Base-by-base conservation (phyloP, 2,888 invertebrate genomes). In the Dimorphilus gyrociliatus region DNA sequence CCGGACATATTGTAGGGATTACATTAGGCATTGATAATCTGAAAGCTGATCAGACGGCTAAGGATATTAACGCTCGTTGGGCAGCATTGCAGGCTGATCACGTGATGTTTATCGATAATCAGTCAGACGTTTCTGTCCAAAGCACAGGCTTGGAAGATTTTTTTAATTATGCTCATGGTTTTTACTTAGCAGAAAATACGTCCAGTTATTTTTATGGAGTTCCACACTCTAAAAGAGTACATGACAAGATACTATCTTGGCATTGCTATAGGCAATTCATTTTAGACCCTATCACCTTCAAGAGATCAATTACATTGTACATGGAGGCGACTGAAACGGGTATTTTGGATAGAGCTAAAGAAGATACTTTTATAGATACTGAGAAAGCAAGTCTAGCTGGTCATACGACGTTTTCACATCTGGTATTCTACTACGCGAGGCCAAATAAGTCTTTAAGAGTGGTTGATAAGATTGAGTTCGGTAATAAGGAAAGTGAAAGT, bases 161-260 rank as follows among this genome's bases (percentile, higher is more conserved):
- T 26, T 45, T 45, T 35, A 41, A 43, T 28, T 45, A 42, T 27
- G 34, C 45, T 3, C 45, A 45, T 27, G 45, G 45, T 1, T 45
- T 45, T 27, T 16, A 36, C 8, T 24, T 35, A n/a, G 45, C 41
- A 1, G 41, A 37, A 23, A 45, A 45, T 27, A 42, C 43, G 7
- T 34, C 37, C 3, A 41, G 40, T 19, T 25, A 41, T 4, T 45
- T 44, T 27, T 40, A 39, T 17, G 45, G 45, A 1, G 35, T 36
- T 7, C 31, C 38, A 21, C 38, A 43, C 18, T 21, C 21, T 21
- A n/a, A n/a, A 10, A 25, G 33, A 10, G 34, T 18, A 3, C 35
- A 37, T 17, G 37, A 37, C 4, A n/a, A n/a, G n/a, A n/a, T n/a
- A n/a, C 33, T 41, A 3, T 37, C 37, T 4, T 45, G 43, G 43